Evolutionary conservation across 2,113 vertebrate species (phyloP).

Genomic region (Salminus brasiliensis): DNA sequence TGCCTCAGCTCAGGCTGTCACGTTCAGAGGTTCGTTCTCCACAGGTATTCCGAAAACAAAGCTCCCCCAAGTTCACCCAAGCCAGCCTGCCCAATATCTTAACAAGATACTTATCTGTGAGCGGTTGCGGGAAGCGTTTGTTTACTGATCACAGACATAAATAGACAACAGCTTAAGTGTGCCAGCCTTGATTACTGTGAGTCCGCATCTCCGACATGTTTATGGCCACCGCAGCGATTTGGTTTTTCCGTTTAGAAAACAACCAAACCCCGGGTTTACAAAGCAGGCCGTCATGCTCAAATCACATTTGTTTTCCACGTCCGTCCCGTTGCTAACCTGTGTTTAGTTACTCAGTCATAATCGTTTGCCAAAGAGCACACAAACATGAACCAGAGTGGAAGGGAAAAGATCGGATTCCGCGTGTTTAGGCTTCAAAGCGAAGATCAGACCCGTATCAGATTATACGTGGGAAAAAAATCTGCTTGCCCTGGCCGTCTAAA

Average conservation of each 20-base stretch:
- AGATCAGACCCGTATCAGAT: background rate
- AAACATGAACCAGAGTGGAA: constrained; percentile 4
- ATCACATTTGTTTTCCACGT: background rate
- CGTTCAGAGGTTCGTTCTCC: background rate
- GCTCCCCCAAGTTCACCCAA: constrained; percentile 24
- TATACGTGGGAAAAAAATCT: background rate
- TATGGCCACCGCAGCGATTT: background rate
- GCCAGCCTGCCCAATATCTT: background rate
- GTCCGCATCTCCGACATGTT: background rate
- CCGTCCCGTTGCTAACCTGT: background rate
- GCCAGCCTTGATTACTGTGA: background rate
- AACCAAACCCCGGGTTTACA: background rate
- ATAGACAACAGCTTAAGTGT: background rate
- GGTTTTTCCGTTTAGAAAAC: background rate
- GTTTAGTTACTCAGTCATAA: background rate
- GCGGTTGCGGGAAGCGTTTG: background rate
- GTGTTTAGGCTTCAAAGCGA: constrained; percentile 12
- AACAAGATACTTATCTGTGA: background rate
- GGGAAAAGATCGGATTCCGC: constrained; percentile 5
- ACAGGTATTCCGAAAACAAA: constrained; percentile 9
- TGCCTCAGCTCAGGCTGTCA: background rate
- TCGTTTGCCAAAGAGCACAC: background rate
- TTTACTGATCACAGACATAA: background rate
- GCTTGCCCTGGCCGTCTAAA: background rate
- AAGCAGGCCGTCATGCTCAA: background rate